Percentiles rank a stretch among this genome's conserved stretches.
phyloP scores from a whole-genome alignment of 2,113 vertebrate species.

The Euleptes europaea region DNA sequence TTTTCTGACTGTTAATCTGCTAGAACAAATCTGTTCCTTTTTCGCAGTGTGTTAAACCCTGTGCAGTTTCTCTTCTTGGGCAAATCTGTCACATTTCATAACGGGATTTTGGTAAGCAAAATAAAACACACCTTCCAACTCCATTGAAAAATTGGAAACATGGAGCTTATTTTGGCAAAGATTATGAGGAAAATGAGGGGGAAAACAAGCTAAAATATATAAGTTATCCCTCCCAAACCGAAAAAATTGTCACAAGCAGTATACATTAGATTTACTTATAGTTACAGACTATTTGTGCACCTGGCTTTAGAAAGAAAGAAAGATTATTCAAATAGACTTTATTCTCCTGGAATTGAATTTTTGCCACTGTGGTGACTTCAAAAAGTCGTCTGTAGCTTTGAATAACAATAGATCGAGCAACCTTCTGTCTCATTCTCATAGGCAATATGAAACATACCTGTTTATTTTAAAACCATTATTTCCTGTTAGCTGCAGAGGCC shows the following conservation, averaged over 20 bases:
- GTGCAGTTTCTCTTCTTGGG: constrained; percentile 53
- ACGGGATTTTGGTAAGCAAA: constrained; percentile 31
- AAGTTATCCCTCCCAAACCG: constrained; percentile 7
- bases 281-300: constrained; percentile 28
- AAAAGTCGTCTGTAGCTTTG: constrained; percentile 44
- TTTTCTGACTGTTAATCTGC: constrained; percentile 58
- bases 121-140: constrained; percentile 51
- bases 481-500: neutral
- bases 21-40: constrained; percentile 58
- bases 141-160: constrained; percentile 42
- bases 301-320: constrained; percentile 22
- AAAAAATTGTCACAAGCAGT: constrained; percentile 28
- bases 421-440: constrained; percentile 13
- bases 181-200: constrained; percentile 1
- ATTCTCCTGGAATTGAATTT: constrained; percentile 22
- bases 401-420: constrained; percentile 54
- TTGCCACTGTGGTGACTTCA: constrained; percentile 39
- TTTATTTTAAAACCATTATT: neutral
- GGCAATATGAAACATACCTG: constrained; percentile 40
- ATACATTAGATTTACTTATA: constrained; percentile 38
- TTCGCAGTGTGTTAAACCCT: constrained; percentile 41
- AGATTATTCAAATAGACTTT: constrained; percentile 42
- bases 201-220: neutral
- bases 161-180: constrained; percentile 45
- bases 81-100: constrained; percentile 57